Evolutionary conservation across 1,140 invertebrate species (phyloP).

Genomic region (Ephestia elutella): DNA sequence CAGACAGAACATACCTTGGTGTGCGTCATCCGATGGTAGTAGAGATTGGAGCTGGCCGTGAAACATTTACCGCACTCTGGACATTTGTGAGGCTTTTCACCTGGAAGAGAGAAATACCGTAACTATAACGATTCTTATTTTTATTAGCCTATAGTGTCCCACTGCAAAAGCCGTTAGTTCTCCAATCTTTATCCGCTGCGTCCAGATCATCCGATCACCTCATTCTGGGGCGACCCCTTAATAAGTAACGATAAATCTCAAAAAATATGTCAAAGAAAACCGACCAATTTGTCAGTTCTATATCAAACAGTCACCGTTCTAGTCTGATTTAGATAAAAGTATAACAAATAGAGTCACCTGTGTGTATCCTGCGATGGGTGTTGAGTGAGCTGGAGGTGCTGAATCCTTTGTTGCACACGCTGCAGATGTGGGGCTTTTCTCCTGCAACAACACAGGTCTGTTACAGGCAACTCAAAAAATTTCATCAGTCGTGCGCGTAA

Average conservation of each 20-base stretch:
- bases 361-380: slow-evolving; percentile 93
- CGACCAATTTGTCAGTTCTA: too few relatives aligned
- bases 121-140: neutral
- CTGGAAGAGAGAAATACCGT: slow-evolving; percentile 19
- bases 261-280: too few relatives aligned
- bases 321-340: neutral
- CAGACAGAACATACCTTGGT: too few relatives aligned
- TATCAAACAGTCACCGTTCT: too few relatives aligned
- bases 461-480: too few relatives aligned
- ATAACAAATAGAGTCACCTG: slow-evolving; percentile 60
- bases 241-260: too few relatives aligned
- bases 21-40: slow-evolving; percentile 97
- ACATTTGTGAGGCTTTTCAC: slow-evolving; percentile 93
- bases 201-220: too few relatives aligned
- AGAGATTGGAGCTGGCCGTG: slow-evolving; percentile 94
- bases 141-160: too few relatives aligned
- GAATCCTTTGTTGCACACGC: slow-evolving; percentile 93
- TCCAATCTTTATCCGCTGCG: too few relatives aligned
- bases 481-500: too few relatives aligned
- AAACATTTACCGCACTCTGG: slow-evolving; percentile 93
- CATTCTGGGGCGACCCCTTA: too few relatives aligned
- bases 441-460: slow-evolving; percentile 76
- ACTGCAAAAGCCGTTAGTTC: too few relatives aligned
- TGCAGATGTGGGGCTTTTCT: slow-evolving; percentile 94
- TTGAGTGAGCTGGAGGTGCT: slow-evolving; percentile 93